Evolutionary conservation across 2,797 vertebrate genomes (phyloP).

Genomic region (Myotis daubentonii): DNA sequence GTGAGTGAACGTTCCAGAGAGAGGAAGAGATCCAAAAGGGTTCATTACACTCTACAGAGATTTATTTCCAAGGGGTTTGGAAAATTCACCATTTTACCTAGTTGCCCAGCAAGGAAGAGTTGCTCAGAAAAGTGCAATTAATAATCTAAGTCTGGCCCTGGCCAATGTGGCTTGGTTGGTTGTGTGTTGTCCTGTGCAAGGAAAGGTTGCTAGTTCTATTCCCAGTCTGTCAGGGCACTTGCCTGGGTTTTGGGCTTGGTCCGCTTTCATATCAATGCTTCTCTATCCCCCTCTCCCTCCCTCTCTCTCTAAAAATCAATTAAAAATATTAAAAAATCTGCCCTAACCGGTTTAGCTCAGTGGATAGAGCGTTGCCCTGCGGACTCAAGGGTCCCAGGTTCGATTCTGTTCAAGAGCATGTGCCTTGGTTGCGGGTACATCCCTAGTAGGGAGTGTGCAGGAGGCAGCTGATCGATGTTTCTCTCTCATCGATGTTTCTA

Average conservation of each 20-base stretch:
- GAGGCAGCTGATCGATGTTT: too few species aligned
- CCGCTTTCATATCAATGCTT: neutral
- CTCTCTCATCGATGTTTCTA: too few species aligned
- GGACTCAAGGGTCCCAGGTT: too few species aligned
- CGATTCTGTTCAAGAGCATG: too few species aligned
- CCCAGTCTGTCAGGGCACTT: neutral
- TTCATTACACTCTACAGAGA: neutral
- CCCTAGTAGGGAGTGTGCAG: too few species aligned
- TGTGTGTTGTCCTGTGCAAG: neutral
- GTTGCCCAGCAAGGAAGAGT: neutral
- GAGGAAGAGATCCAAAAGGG: neutral
- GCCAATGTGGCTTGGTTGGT: neutral
- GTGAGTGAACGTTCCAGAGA: neutral
- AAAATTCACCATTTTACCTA: neutral
- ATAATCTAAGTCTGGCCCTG: neutral
- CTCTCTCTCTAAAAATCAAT: neutral
- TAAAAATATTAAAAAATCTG: neutral
- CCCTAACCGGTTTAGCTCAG: too few species aligned
- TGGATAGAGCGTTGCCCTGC: too few species aligned
- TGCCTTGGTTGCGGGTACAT: too few species aligned
- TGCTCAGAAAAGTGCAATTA: constrained; percentile 6
- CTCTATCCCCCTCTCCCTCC: neutral
- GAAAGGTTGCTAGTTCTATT: neutral
- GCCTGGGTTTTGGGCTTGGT: neutral
- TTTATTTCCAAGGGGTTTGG: neutral